These are phyloP conservation scores for Ceratosolen solmsi DNA, from an alignment of 1,140 invertebrate genomes.

Conservation along the genomic window DNA sequence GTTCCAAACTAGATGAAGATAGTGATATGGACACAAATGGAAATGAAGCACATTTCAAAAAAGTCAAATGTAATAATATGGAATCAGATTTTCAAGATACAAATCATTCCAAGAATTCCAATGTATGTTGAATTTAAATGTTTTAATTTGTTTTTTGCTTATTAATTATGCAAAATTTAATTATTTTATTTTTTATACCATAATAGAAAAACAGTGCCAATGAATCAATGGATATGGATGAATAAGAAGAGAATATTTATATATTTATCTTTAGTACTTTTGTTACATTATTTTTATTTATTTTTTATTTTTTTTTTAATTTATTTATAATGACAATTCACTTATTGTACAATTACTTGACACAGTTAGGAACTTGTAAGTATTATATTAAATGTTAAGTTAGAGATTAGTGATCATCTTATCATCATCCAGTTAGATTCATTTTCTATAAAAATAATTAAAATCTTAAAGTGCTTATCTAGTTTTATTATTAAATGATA, in stretches of 20 bases:
- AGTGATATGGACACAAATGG: neutral
- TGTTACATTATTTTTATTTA: neutral
- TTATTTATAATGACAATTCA: neutral
- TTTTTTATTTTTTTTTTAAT: neutral
- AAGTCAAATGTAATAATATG: neutral
- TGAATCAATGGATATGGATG: constrained; percentile 32
- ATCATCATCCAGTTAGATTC: no score
- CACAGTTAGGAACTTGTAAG: no score
- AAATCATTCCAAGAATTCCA: neutral
- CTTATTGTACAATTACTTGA: neutral
- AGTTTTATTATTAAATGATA: no score
- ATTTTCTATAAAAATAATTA: no score
- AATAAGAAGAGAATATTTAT: constrained; percentile 9
- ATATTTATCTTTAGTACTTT: neutral
- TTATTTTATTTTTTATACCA: neutral
- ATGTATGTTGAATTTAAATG: neutral
- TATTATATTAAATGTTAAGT: no score
- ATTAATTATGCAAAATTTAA: neutral
- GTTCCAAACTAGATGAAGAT: constrained; percentile 16
- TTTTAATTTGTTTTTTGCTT: neutral
- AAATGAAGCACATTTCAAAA: neutral
- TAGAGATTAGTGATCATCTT: no score
- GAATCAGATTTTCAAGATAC: neutral
- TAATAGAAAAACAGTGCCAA: neutral
- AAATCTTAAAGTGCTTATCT: no score